phyloP scores from a whole-genome alignment of 2,888 invertebrate species.

The Argyresthia albistria region DNA sequence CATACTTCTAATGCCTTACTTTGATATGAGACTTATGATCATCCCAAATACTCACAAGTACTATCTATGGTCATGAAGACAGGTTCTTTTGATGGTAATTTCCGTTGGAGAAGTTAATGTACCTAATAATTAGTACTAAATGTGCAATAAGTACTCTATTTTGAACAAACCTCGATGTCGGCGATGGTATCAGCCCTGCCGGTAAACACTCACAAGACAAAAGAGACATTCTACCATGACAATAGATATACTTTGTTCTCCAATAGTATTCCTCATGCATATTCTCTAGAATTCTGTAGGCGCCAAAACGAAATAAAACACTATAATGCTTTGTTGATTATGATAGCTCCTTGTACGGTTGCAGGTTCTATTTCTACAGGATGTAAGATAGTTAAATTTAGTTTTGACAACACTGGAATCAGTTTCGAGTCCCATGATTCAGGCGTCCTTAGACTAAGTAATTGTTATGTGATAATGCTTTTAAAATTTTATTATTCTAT shows the following conservation, averaged over 20 bases:
- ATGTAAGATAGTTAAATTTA: too few relatives aligned
- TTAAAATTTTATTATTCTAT: neutral
- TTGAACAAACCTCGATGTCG: slow-evolving; percentile 62
- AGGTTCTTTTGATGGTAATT: slow-evolving; percentile 48
- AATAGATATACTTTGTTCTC: slow-evolving; percentile 58
- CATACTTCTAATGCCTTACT: slow-evolving; percentile 48
- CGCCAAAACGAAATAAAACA: too few relatives aligned
- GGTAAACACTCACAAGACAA: slow-evolving; percentile 63
- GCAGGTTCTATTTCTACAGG: too few relatives aligned
- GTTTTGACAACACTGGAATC: too few relatives aligned
- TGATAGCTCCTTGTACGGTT: neutral
- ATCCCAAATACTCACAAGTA: slow-evolving; percentile 28
- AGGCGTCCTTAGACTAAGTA: neutral
- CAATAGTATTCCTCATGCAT: slow-evolving; percentile 52
- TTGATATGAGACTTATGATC: slow-evolving; percentile 24
- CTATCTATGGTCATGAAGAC: slow-evolving; percentile 66
- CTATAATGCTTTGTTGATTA: neutral
- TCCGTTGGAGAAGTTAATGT: slow-evolving; percentile 1
- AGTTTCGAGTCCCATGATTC: too few relatives aligned
- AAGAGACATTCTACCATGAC: slow-evolving; percentile 73
- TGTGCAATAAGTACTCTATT: slow-evolving; percentile 21
- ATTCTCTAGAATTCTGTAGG: too few relatives aligned
- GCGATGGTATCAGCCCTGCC: slow-evolving; percentile 57
- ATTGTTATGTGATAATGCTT: neutral
- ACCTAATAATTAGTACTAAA: too few relatives aligned